Percentiles rank a stretch among this genome's conserved stretches.
Conservation (phyloP, 1,140 invertebrate genomes). For the Acromyrmex charruanus region DNA sequence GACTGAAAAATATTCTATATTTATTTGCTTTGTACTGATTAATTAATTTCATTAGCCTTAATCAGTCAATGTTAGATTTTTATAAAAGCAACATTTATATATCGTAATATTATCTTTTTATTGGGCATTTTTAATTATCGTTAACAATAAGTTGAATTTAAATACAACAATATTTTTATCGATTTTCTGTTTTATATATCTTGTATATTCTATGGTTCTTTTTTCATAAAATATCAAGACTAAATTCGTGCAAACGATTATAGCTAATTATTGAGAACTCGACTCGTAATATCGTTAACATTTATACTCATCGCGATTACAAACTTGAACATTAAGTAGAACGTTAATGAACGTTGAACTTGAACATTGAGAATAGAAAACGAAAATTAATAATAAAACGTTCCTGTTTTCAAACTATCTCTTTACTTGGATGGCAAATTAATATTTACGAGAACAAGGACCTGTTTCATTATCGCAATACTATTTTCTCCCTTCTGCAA, state of each 20-base stretch:
- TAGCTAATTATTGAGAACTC: too few relatives aligned
- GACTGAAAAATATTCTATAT: neutral
- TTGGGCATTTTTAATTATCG: neutral
- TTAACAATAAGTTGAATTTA: neutral
- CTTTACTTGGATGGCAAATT: neutral
- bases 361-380: neutral
- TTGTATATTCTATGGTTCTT: too few relatives aligned
- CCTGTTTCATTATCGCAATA: slow-evolving; percentile 1
- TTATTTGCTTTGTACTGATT: neutral
- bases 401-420: neutral
- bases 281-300: neutral
- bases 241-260: too few relatives aligned
- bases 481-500: neutral
- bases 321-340: neutral
- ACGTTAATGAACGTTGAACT: neutral
- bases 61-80: neutral
- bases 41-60: neutral
- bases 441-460: neutral
- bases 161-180: too few relatives aligned
- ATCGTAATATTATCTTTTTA: neutral
- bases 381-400: neutral
- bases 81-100: neutral
- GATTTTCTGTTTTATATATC: too few relatives aligned
- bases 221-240: too few relatives aligned
- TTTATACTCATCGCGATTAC: neutral